Evolutionary conservation across 2,888 invertebrate genomes (phyloP).

Genomic region (Stictocephala bisonia): DNA sequence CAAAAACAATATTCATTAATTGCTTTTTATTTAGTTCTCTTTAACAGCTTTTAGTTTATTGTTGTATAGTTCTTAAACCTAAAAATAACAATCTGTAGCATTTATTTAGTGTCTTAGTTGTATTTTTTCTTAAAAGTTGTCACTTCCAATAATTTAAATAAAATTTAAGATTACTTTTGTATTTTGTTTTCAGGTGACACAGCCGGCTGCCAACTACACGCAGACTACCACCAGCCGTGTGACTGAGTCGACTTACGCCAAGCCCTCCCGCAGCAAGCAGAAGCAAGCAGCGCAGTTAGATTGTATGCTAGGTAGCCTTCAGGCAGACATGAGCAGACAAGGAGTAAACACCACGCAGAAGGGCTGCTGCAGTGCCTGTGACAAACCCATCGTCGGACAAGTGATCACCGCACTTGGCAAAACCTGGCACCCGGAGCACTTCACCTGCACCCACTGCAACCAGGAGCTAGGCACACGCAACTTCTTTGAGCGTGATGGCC

Average conservation of each 20-base stretch:
- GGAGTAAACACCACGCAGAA: conserved; percentile 99
- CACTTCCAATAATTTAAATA: no score
- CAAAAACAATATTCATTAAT: no score
- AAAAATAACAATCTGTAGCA: no score
- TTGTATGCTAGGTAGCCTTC: conserved; percentile 93
- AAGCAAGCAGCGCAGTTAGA: conserved; percentile 71
- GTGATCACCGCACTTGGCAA: conserved; percentile 97
- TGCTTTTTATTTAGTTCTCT: no score
- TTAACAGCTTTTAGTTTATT: no score
- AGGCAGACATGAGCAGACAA: conserved; percentile 98
- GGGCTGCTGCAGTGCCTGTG: conserved; percentile 99
- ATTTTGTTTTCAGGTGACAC: no score
- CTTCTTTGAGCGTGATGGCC: conserved; percentile 97
- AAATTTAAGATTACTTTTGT: no score
- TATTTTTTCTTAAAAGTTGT: no score
- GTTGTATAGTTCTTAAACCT: no score
- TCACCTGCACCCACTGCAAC: conserved; percentile 97
- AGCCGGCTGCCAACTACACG: not conserved
- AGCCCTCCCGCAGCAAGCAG: conserved; percentile 67
- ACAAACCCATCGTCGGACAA: conserved; percentile 97
- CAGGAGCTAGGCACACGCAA: conserved; percentile 97
- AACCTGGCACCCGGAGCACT: conserved; percentile 99
- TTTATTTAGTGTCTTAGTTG: no score
- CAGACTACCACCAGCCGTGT: conserved; percentile 36
- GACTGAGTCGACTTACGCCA: conserved; percentile 76